A percentile compares a stretch with the other conserved stretches of the same genome.
phyloP scores from a whole-genome alignment of 2,888 invertebrate genomes.

The Drosophila pseudotakahashii region DNA sequence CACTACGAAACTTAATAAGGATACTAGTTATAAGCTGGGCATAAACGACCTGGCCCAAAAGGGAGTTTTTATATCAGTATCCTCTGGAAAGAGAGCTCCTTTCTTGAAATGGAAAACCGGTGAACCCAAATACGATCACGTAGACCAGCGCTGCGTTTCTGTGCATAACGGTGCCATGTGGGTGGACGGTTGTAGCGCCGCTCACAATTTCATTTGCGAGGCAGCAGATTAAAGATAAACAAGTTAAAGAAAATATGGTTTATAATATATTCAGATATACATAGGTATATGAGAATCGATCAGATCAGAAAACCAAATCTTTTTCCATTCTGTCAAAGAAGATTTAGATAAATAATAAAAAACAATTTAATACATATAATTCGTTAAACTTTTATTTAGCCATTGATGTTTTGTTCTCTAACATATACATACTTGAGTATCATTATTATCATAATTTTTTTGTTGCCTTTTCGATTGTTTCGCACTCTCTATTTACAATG shows the following conservation, averaged over 20 bases:
- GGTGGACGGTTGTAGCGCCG: background rate
- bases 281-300: background rate
- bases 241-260: too few relatives aligned
- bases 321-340: too few relatives aligned
- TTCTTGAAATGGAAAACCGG: slow-evolving; percentile 9
- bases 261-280: too few relatives aligned
- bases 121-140: background rate
- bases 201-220: background rate
- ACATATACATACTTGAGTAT: slow-evolving; percentile 67
- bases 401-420: slow-evolving; percentile 52
- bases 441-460: slow-evolving; percentile 49
- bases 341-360: background rate
- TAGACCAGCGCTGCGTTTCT: background rate
- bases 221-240: background rate
- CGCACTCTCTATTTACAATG: slow-evolving; percentile 23
- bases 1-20: background rate
- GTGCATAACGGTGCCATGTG: slow-evolving; percentile 7
- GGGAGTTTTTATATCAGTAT: background rate
- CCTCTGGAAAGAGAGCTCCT: slow-evolving; percentile 4
- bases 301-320: too few relatives aligned
- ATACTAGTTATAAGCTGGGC: background rate
- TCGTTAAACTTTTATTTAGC: slow-evolving; percentile 66
- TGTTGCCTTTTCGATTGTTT: slow-evolving; percentile 30
- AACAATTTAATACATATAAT: slow-evolving; percentile 29
- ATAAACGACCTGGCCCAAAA: slow-evolving; percentile 1